Percentiles rank a stretch among this genome's conserved stretches.
Evolutionary conservation across 2,888 invertebrate species (phyloP).

Genomic region (Melieria picta): DNA sequence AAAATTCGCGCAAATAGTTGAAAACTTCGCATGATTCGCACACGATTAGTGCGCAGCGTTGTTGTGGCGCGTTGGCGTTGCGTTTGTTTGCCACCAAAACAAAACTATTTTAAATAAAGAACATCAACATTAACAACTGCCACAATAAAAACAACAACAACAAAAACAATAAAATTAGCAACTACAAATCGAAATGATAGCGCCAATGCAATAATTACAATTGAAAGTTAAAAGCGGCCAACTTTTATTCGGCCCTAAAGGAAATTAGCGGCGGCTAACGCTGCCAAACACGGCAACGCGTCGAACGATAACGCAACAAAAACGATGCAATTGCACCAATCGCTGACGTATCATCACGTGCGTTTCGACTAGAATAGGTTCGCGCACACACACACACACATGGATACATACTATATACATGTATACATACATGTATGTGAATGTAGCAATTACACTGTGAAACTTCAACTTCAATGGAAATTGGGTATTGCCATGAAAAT

Average conservation of each 20-base stretch:
- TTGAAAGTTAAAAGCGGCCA: too few relatives aligned
- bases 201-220: conserved; percentile 13
- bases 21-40: conserved; percentile 1
- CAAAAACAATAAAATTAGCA: conserved; percentile 14
- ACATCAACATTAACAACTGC: conserved; percentile 10
- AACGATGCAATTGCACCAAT: too few relatives aligned
- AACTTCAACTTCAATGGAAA: too few relatives aligned
- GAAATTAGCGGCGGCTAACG: conserved; percentile 2
- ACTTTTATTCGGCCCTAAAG: background rate
- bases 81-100: conserved; percentile 19
- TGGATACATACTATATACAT: too few relatives aligned
- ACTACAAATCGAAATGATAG: conserved; percentile 31
- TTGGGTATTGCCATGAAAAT: too few relatives aligned
- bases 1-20: background rate
- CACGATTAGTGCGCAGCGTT: conserved; percentile 14
- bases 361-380: too few relatives aligned
- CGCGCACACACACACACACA: too few relatives aligned
- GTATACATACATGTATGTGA: too few relatives aligned
- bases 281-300: background rate
- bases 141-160: conserved; percentile 14
- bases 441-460: too few relatives aligned
- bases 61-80: conserved; percentile 31
- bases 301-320: too few relatives aligned
- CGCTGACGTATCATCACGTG: too few relatives aligned
- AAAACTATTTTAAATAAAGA: conserved; percentile 2